phyloP scores from a whole-genome alignment of 2,113 vertebrate species.

The Alectura lathami region DNA sequence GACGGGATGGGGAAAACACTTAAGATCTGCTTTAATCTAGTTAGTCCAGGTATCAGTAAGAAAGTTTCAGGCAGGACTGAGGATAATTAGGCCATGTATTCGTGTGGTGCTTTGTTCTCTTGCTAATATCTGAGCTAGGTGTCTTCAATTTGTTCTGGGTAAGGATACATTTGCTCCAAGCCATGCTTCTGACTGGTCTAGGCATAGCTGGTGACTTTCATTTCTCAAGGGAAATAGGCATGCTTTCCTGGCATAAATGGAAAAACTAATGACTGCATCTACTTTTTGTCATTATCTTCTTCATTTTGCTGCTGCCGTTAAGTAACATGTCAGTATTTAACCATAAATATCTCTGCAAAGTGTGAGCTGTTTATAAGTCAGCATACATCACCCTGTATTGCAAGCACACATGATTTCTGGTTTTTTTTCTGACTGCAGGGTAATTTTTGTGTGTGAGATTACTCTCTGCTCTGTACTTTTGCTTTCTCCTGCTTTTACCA shows the following conservation, averaged over 20 bases:
- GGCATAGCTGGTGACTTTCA: neutral
- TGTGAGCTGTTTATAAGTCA: neutral
- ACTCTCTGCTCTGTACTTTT: neutral
- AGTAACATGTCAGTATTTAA: neutral
- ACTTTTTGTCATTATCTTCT: slow-evolving; percentile 24
- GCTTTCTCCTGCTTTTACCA: neutral
- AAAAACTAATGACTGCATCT: neutral
- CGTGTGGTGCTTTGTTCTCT: neutral
- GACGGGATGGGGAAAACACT: neutral
- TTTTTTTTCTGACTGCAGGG: neutral
- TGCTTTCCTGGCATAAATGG: neutral
- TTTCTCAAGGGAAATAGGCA: neutral
- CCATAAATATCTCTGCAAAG: neutral
- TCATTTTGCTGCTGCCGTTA: slow-evolving; percentile 11
- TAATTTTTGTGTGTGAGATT: neutral
- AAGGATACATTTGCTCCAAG: neutral
- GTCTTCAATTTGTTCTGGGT: neutral
- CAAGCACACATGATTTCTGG: neutral
- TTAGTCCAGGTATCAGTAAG: neutral
- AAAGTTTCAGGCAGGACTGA: neutral
- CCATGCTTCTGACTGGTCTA: neutral
- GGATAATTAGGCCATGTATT: neutral
- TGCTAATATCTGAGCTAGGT: neutral
- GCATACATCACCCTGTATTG: neutral
- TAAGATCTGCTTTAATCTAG: neutral